Conservation (phyloP, 1,140 invertebrate species). For the Trachymyrmex cornetzi region DNA sequence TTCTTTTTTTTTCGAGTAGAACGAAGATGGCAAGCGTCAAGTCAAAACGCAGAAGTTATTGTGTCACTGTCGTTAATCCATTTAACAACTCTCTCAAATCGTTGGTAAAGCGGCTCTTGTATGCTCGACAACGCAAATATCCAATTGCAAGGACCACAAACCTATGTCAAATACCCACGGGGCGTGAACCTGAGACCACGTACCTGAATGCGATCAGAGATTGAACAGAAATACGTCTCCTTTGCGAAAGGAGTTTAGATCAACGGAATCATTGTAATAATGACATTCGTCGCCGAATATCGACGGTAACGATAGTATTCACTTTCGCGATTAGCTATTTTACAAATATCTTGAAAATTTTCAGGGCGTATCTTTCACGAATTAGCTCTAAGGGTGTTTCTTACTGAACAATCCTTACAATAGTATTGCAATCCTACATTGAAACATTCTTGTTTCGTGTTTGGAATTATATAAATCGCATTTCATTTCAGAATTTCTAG, state of each 20-base stretch:
- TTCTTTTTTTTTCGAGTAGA: neutral
- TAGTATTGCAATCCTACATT: neutral
- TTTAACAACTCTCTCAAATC: conserved; percentile 62
- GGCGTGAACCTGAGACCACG: conserved; percentile 47
- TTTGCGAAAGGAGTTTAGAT: conserved; percentile 48
- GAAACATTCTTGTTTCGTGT: neutral
- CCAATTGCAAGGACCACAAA: conserved; percentile 37
- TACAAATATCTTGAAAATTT: conserved; percentile 10
- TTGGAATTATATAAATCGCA: neutral
- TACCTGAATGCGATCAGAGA: neutral
- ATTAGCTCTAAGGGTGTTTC: neutral
- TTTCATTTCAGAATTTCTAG: neutral
- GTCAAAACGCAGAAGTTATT: conserved; percentile 67
- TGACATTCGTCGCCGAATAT: neutral
- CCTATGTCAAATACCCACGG: conserved; percentile 67
- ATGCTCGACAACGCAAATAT: conserved; percentile 65
- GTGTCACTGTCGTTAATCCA: conserved; percentile 63
- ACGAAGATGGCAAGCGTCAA: conserved; percentile 31
- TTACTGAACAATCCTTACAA: neutral
- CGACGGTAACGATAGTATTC: neutral
- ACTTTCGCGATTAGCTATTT: conserved; percentile 10
- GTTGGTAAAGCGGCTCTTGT: neutral
- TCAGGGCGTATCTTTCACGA: neutral
- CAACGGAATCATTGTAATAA: conserved; percentile 29
- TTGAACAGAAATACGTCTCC: conserved; percentile 18